Percentiles rank a stretch among this genome's conserved stretches.
Conservation (phyloP, 1,140 invertebrate species). For the Orchesella cincta region DNA sequence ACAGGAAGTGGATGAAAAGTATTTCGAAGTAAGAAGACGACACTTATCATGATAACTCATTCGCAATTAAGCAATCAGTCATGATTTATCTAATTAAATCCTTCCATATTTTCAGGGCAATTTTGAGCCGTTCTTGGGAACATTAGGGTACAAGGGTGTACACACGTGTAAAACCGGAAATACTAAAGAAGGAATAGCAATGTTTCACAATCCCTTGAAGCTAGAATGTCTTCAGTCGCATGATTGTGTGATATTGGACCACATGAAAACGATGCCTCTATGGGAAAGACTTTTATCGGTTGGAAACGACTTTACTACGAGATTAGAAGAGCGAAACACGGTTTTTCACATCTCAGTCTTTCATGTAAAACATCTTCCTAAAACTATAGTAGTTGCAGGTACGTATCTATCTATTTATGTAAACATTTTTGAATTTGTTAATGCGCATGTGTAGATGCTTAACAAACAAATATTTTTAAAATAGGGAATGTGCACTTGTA, state of each 20-base stretch:
- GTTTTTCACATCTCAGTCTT: slow-evolving; percentile 54
- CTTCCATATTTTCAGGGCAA: slow-evolving; percentile 65
- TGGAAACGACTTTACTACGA: slow-evolving; percentile 54
- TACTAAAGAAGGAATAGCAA: slow-evolving; percentile 76
- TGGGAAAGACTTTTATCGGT: slow-evolving; percentile 61
- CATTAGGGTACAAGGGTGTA: slow-evolving; percentile 63
- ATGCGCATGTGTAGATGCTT: too few relatives aligned
- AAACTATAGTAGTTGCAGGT: not conserved
- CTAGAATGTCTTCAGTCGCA: slow-evolving; percentile 56
- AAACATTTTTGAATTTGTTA: too few relatives aligned
- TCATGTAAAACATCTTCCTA: not conserved
- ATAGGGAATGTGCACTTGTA: slow-evolving; percentile 90
- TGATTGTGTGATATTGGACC: slow-evolving; percentile 64
- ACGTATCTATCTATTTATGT: too few relatives aligned
- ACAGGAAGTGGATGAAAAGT: slow-evolving; percentile 85
- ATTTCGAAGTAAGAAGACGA: slow-evolving; percentile 31
- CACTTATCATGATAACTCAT: not conserved
- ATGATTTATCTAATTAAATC: not conserved
- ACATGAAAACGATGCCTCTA: slow-evolving; percentile 57
- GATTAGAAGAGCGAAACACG: slow-evolving; percentile 64
- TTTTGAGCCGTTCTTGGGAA: slow-evolving; percentile 65
- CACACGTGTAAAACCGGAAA: slow-evolving; percentile 72
- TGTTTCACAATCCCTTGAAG: slow-evolving; percentile 66
- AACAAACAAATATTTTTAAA: too few relatives aligned
- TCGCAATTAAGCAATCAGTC: not conserved